Evolutionary conservation across 1,140 invertebrate genomes (phyloP).

Genomic region (Spodoptera frugiperda): DNA sequence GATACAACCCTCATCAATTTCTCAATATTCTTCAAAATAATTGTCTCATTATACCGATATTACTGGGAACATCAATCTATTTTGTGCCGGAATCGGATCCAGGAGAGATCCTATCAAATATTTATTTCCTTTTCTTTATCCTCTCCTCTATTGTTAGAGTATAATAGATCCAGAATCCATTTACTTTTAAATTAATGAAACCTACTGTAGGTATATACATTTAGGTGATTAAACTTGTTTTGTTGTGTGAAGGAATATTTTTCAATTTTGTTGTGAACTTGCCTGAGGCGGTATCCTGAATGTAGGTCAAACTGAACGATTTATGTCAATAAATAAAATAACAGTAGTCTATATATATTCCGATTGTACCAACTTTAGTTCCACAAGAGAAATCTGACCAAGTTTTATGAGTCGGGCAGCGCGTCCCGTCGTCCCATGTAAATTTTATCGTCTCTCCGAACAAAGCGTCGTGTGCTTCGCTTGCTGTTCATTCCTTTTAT

Average conservation of each 20-base stretch:
- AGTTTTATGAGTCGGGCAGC: constrained; percentile 58
- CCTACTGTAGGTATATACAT: constrained; percentile 29
- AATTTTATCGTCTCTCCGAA: constrained; percentile 66
- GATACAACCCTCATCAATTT: not conserved
- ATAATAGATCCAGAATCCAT: constrained; percentile 52
- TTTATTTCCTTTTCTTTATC: constrained; percentile 58
- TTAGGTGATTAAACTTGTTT: constrained; percentile 21
- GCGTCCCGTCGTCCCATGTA: constrained; percentile 59
- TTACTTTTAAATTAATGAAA: constrained; percentile 52
- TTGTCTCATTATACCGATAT: constrained; percentile 37
- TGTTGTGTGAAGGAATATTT: constrained; percentile 16
- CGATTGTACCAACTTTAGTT: constrained; percentile 45
- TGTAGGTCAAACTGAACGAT: constrained; percentile 30
- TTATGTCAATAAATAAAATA: constrained; percentile 44
- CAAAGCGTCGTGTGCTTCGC: constrained; percentile 43
- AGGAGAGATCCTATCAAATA: constrained; percentile 51
- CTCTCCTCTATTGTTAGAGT: constrained; percentile 52
- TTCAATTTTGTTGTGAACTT: constrained; percentile 24
- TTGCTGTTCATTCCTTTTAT: constrained; percentile 47
- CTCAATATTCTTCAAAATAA: constrained; percentile 7
- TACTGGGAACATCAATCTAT: constrained; percentile 46
- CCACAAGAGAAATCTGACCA: constrained; percentile 52
- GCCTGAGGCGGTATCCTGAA: not conserved
- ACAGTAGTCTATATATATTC: constrained; percentile 29
- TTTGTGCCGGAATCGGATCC: constrained; percentile 46